Base-by-base conservation (phyloP, 2,888 invertebrate genomes). In the Hyles lineata region DNA sequence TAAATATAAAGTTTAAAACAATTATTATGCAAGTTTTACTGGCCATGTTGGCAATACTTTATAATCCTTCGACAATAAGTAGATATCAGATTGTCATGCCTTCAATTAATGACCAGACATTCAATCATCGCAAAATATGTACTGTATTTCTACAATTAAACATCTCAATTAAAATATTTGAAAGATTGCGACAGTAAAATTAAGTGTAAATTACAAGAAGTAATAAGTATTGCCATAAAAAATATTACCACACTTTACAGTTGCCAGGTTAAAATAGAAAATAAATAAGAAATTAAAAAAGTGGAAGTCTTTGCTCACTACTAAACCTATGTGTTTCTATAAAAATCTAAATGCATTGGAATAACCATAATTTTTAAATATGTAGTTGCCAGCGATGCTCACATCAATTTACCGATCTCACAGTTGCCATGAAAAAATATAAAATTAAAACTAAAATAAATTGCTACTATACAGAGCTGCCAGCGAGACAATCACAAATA, bases 381-480 rank as follows among this genome's bases (percentile, higher is more conserved):
- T 50, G 50, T 50, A 19, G 55, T 55, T 55, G 8, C 17, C 17
- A 55, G 15, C 0, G 19, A 62, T 17, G 25, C 61, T n/a, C 15
- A 29, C 19, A 61, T 43, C 15, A 43, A 43, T 9, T 43, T 3
- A 32, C 50, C 6, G 50, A 23, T 23, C 23, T 9, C 43, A 67
- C 19, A 17, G 67, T 50, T 67, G 67, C 67, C 50, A 23, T 43
- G 4, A 21, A 50, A 67, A 63, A 63, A 11, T 32, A 35, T 11
- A 43, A 81, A 77, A 76, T 73, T 76, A 72, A 60, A 63, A 61
- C 43, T 77, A 75, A 74, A 35, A 71, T 76, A 75, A 73, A 75
- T 72, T 60, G 59, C 75, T 79, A 79, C 76, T 74, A 78, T 77
- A 79, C 77, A 79, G 59, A 78, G 79, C 78, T 82, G 80, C 80